Conservation (phyloP, 2,113 vertebrate genomes). For the Oncorhynchus keta region DNA sequence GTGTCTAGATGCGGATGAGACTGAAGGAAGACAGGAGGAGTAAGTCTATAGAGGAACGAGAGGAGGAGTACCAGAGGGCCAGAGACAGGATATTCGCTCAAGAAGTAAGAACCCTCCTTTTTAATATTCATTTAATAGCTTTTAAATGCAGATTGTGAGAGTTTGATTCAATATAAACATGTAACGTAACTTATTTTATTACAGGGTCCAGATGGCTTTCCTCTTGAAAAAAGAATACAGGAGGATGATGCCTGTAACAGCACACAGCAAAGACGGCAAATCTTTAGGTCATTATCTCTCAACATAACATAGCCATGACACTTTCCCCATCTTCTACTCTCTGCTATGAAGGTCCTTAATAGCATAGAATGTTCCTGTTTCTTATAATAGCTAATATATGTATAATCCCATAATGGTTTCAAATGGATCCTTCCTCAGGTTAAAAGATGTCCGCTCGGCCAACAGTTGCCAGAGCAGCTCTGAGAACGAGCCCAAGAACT, state of each 20-base stretch:
- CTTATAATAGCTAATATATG: neutral
- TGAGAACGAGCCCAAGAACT: conserved; percentile 81
- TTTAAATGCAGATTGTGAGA: neutral
- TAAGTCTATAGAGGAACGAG: conserved; percentile 97
- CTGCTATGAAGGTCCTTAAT: neutral
- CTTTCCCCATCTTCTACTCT: neutral
- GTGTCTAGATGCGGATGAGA: conserved; percentile 90
- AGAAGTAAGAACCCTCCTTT: conserved; percentile 81
- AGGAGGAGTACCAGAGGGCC: conserved; percentile 95
- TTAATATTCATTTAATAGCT: neutral
- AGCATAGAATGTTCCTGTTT: neutral
- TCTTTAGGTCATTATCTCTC: conserved; percentile 80
- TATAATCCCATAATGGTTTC: neutral
- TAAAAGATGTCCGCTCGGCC: conserved; percentile 82
- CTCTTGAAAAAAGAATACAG: conserved; percentile 87
- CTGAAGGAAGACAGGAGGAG: conserved; percentile 92
- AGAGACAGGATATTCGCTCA: conserved; percentile 97
- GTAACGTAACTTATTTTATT: neutral
- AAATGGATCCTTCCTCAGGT: conserved; percentile 57
- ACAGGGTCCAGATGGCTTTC: conserved; percentile 84
- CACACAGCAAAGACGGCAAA: conserved; percentile 87
- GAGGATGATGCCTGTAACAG: conserved; percentile 81
- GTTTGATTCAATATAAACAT: neutral
- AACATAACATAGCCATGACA: neutral
- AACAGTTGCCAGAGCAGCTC: conserved; percentile 90